Evolutionary conservation across 2,113 vertebrate species (phyloP).

Genomic region (Otus sunia): DNA sequence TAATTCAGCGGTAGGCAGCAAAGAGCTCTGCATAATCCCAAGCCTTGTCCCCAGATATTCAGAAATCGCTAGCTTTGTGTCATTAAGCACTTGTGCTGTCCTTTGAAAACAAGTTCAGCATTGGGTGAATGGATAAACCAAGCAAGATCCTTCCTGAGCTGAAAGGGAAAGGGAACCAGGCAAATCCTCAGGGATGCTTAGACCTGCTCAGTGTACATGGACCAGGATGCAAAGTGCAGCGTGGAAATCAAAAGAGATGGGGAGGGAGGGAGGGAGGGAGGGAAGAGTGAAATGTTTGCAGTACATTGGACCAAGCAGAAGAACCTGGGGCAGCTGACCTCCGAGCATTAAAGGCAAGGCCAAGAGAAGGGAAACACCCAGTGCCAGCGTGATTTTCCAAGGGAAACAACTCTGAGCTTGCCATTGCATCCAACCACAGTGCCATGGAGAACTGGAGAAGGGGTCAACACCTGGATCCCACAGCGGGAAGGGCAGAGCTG

Average conservation of each 20-base stretch:
- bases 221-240: neutral
- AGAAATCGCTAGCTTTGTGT: neutral
- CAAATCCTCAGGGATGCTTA: neutral
- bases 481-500: neutral
- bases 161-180: neutral
- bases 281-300: neutral
- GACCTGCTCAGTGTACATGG: neutral
- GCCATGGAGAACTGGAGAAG: neutral
- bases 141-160: neutral
- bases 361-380: neutral
- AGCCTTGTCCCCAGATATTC: slow-evolving; percentile 33
- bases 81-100: neutral
- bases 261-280: neutral
- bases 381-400: neutral
- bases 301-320: neutral
- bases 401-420: neutral
- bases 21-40: slow-evolving; percentile 14
- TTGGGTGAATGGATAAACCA: neutral
- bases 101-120: neutral
- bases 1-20: slow-evolving; percentile 41
- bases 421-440: fast-evolving
- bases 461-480: neutral
- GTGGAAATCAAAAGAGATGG: neutral
- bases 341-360: neutral
- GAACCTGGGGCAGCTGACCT: neutral